A percentile compares a stretch with the other conserved stretches of the same genome.
Evolutionary conservation across 2,797 vertebrate genomes (phyloP).

Genomic region (Parambassis ranga): DNA sequence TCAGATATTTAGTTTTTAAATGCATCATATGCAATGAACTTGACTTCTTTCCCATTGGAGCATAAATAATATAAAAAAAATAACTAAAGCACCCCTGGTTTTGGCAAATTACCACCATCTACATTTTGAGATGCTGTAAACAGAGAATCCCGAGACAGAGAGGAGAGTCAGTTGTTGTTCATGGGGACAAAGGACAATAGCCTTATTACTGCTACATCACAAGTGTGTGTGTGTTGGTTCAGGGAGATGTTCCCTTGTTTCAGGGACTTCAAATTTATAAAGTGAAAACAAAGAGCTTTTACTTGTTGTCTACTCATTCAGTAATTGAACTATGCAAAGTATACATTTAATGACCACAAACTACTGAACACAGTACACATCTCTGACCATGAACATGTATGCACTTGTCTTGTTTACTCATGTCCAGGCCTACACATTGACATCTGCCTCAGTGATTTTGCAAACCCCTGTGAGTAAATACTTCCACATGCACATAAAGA

Average conservation of each 20-base stretch:
- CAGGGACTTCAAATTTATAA: neutral
- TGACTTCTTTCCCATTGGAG: too few species aligned
- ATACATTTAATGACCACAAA: neutral
- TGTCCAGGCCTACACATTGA: neutral
- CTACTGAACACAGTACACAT: too few species aligned
- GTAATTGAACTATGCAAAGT: neutral
- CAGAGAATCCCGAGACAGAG: neutral
- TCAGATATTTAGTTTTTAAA: too few species aligned
- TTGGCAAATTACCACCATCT: too few species aligned
- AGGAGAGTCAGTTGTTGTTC: conserved; percentile 44
- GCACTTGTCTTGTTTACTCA: neutral
- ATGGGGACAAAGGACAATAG: conserved; percentile 56
- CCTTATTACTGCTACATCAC: conserved; percentile 50
- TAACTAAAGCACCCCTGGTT: too few species aligned
- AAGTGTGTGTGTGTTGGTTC: neutral
- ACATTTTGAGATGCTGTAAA: conserved; percentile 1
- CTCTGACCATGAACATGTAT: too few species aligned
- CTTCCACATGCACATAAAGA: neutral
- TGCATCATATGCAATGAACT: too few species aligned
- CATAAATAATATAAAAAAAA: too few species aligned
- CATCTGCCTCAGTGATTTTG: neutral
- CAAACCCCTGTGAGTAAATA: conserved; percentile 29
- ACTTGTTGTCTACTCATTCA: neutral
- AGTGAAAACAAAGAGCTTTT: neutral
- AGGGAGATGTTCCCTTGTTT: conserved; percentile 8